A percentile compares a stretch with the other conserved stretches of the same genome.
phyloP scores from a whole-genome alignment of 2,888 invertebrate species.

The Neria commutata region DNA sequence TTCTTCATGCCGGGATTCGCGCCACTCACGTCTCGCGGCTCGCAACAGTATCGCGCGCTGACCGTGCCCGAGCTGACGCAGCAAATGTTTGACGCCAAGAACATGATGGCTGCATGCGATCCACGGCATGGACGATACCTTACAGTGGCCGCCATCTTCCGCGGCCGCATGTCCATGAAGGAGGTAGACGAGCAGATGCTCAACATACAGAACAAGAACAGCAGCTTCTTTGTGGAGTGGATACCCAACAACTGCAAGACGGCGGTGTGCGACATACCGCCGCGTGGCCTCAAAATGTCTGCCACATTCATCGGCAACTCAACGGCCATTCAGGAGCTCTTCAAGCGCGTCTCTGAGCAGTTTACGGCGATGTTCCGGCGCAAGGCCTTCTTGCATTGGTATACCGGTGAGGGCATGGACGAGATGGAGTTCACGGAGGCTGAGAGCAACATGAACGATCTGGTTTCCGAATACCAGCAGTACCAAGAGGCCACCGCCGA shows the following conservation, averaged over 20 bases:
- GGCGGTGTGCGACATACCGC: slow-evolving; percentile 92
- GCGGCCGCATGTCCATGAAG: slow-evolving; percentile 94
- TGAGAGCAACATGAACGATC: slow-evolving; percentile 93
- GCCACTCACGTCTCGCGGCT: slow-evolving; percentile 86
- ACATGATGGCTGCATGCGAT: slow-evolving; percentile 97
- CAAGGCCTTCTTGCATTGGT: slow-evolving; percentile 98
- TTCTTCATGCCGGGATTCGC: slow-evolving; percentile 98
- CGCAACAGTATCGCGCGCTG: slow-evolving; percentile 87
- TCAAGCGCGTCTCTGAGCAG: slow-evolving; percentile 90
- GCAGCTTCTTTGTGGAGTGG: slow-evolving; percentile 89
- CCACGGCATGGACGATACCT: slow-evolving; percentile 90
- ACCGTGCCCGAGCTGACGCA: slow-evolving; percentile 91
- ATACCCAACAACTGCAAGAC: slow-evolving; percentile 95
- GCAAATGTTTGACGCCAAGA: slow-evolving; percentile 94
- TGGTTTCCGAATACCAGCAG: slow-evolving; percentile 93
- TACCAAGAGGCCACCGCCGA: slow-evolving; percentile 90
- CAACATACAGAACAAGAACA: slow-evolving; percentile 94
- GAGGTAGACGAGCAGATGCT: slow-evolving; percentile 92
- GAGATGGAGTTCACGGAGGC: slow-evolving; percentile 97
- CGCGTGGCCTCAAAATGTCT: slow-evolving; percentile 88
- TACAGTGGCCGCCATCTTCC: slow-evolving; percentile 89
- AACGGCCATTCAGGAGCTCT: slow-evolving; percentile 91
- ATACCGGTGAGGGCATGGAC: slow-evolving; percentile 96
- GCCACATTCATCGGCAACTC: slow-evolving; percentile 94
- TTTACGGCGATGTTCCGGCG: slow-evolving; percentile 96